Conservation (phyloP, 1,140 invertebrate species). For the Drosophila littoralis region DNA sequence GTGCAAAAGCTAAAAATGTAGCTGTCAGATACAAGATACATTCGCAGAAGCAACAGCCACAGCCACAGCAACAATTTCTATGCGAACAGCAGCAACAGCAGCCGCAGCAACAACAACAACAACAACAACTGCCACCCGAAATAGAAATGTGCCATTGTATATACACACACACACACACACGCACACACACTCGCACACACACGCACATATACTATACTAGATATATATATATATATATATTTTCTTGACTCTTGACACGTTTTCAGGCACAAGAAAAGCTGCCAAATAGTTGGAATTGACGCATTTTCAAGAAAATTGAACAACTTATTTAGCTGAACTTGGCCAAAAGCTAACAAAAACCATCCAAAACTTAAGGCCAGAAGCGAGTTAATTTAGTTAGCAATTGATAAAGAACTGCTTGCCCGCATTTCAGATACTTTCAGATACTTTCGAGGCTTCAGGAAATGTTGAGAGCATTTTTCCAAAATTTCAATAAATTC, state of each 20-base stretch:
- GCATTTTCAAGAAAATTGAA: not conserved
- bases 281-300: not conserved
- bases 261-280: not conserved
- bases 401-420: too few relatives aligned
- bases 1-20: conserved; percentile 68
- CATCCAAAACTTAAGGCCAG: not conserved
- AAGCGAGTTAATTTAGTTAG: too few relatives aligned
- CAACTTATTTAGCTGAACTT: not conserved
- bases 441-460: too few relatives aligned
- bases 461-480: too few relatives aligned
- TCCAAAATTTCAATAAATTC: too few relatives aligned
- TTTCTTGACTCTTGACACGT: conserved; percentile 6
- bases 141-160: conserved; percentile 58
- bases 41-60: conserved; percentile 42
- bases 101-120: conserved; percentile 1
- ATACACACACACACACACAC: conserved; percentile 34
- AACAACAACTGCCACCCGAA: conserved; percentile 46
- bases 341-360: not conserved
- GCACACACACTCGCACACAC: conserved; percentile 7
- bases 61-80: conserved; percentile 44
- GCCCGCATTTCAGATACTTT: too few relatives aligned
- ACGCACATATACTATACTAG: not conserved
- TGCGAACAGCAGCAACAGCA: conserved; percentile 2
- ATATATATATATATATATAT: conserved; percentile 1
- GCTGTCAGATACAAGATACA: conserved; percentile 60